Percentiles rank a stretch among this genome's conserved stretches.
These are phyloP conservation scores for Carpatolechia fugitivella DNA, from an alignment of 2,888 invertebrate genomes.

Conservation along the genomic window DNA sequence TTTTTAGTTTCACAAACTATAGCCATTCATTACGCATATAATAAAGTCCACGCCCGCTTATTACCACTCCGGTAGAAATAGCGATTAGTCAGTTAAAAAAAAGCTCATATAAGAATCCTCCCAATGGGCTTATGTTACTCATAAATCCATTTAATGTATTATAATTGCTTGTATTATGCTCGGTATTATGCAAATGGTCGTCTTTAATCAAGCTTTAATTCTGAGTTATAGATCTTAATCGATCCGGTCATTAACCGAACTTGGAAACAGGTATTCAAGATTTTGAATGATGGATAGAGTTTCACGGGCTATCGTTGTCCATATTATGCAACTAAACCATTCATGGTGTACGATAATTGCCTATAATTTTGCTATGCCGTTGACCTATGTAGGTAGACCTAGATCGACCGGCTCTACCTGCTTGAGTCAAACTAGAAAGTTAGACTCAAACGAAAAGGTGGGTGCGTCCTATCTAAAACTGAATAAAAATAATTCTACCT, in stretches of 20 bases:
- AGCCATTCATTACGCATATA: no score
- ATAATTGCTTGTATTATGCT: neutral
- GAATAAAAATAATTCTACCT: no score
- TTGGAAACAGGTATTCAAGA: neutral
- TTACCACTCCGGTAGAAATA: no score
- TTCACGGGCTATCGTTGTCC: neutral
- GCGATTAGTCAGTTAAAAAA: no score
- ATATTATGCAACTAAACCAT: neutral
- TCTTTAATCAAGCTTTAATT: neutral
- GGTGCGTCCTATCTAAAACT: no score
- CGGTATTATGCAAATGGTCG: neutral
- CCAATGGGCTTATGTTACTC: neutral
- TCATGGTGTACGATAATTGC: constrained; percentile 1
- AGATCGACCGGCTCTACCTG: constrained; percentile 3
- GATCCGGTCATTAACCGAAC: no score
- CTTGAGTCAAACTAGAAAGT: no score
- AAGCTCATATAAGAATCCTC: no score
- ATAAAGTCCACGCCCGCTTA: no score
- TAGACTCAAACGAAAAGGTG: no score
- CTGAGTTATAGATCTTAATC: neutral
- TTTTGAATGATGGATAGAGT: neutral
- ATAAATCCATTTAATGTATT: neutral
- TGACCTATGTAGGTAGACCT: constrained; percentile 1
- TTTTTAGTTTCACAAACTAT: no score
- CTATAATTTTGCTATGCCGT: constrained; percentile 6